Base-by-base conservation (phyloP, 2,888 invertebrate species). In the Ferrisia virgata region DNA sequence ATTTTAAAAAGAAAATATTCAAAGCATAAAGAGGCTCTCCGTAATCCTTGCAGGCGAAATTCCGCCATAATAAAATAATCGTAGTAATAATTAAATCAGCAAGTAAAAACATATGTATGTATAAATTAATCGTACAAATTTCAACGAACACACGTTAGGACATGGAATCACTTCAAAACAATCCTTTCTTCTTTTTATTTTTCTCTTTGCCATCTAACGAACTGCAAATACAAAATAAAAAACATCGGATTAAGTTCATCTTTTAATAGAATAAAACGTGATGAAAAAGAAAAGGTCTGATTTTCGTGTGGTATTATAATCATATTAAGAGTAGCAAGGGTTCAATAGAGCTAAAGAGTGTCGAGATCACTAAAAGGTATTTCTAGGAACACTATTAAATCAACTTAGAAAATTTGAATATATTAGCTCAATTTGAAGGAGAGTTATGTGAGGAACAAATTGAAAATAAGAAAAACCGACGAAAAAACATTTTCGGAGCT, bases 141-240 rank as follows among this genome's bases (percentile, higher is more conserved):
- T 36, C 72, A 36, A 36, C 72, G 72, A 76, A 76, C 72, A 76
- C 64, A 36, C 72, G 72, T 76, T 76, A 18, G 72, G 31, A 76
- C 33, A 76, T 36, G 31, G 72, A 36, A 76, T 33, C 72, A 36
- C 72, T 76, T 85, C 64, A 85, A 91, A 96, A 95, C 90, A 95
- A 92, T 89, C 95, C 95, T 91, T 95, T 95, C 92, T 95, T 95
- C 92, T 94, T 94, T 89, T 92, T 93, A 91, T 95, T 95, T 90
- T 95, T 95, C 88, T 95, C 95, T 90, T 95, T 95, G 87, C 95
- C 95, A 88, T 95, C 95, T 87, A 95, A 93, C 86, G 94, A 91
- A 90, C 93, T 94, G 92, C 86, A 86, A 76, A 84, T 58, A 72
- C 36, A 31, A 79, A 64, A 85, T 82, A 2, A 36, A 31, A 15